These are phyloP conservation scores for Chauna torquata DNA, from an alignment of 2,113 vertebrate species.

Conservation along the genomic window DNA sequence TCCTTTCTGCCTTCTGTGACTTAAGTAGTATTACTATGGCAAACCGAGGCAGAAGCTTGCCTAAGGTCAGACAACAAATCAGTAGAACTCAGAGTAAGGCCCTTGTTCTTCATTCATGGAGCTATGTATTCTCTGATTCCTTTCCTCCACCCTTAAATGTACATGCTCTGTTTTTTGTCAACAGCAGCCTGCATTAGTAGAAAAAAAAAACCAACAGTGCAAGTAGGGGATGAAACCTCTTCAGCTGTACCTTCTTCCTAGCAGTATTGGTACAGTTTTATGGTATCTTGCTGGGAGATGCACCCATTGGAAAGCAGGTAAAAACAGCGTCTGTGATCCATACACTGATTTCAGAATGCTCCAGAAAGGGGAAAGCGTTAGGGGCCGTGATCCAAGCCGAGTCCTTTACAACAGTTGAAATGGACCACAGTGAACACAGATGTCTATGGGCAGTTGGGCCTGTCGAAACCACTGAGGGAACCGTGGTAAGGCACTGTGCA, in stretches of 20 bases:
- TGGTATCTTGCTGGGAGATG: not conserved
- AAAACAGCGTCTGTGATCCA: not conserved
- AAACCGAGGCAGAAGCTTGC: slow-evolving; percentile 8
- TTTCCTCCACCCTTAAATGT: not conserved
- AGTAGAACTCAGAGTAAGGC: not conserved
- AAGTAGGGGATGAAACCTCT: not conserved
- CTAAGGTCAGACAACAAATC: not conserved
- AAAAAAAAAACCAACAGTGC: not conserved
- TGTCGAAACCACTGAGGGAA: not conserved
- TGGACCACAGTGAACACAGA: not conserved
- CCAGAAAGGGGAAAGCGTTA: not conserved
- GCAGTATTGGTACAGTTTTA: not conserved
- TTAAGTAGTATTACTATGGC: not conserved
- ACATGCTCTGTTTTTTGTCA: not conserved
- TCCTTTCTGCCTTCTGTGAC: not conserved
- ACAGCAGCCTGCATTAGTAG: not conserved
- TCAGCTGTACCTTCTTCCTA: not conserved
- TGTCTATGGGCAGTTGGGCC: not conserved
- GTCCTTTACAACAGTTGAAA: not conserved
- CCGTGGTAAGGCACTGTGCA: not conserved
- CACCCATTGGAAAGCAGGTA: not conserved
- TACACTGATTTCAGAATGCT: not conserved
- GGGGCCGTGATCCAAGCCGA: not conserved
- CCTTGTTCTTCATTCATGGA: not conserved
- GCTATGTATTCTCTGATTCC: not conserved